Base-by-base conservation (phyloP, 2,888 invertebrate species). In the Polymixis lichenea region DNA sequence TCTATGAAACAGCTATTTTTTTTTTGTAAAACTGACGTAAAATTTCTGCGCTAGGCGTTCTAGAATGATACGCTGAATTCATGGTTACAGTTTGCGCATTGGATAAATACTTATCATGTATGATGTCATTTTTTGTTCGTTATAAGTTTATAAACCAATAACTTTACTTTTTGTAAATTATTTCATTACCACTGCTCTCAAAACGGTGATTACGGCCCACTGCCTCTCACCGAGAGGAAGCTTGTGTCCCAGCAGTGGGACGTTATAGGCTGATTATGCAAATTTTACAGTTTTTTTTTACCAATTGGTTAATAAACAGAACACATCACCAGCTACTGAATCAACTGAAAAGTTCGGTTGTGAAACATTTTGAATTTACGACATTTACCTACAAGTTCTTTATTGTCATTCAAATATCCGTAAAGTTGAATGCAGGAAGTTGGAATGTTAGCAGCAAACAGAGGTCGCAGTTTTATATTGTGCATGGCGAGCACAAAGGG, bases 361-460 rank as follows among this genome's bases (percentile, higher is more conserved):
- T 60, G 28, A 51, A 55, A 61, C 38, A 49, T 51, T 67, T 22
- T 28, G 28, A 46, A 51, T 43, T 32, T 60, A 43, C 51, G 19
- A 68, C 55, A 22, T 43, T n/a, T 49, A n/a, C n/a, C n/a, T n/a
- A n/a, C n/a, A 43, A 43, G 7, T 66, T 19, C n/a, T 70, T 70
- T 68, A 70, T 80, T 83, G 79, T 22, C 28, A 61, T 77, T 71
- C 56, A 68, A 72, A 76, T 53, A 67, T 51, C 38, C 22, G 68
- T 53, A 61, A 43, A 80, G 32, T 55, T 77, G 3, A 9, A 22
- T 56, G 56, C 60, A 77, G 80, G 84, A 80, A 80, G 72, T 76
- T 70, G 69, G 49, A 72, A 75, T 38, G 51, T 68, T 65, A 28
- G 64, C 56, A 61, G 38, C 67, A 74, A 84, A 83, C 77, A 74